A percentile compares a stretch with the other conserved stretches of the same genome.
phyloP scores from a whole-genome alignment of 2,797 vertebrate species.

The Sarcoramphus papa region DNA sequence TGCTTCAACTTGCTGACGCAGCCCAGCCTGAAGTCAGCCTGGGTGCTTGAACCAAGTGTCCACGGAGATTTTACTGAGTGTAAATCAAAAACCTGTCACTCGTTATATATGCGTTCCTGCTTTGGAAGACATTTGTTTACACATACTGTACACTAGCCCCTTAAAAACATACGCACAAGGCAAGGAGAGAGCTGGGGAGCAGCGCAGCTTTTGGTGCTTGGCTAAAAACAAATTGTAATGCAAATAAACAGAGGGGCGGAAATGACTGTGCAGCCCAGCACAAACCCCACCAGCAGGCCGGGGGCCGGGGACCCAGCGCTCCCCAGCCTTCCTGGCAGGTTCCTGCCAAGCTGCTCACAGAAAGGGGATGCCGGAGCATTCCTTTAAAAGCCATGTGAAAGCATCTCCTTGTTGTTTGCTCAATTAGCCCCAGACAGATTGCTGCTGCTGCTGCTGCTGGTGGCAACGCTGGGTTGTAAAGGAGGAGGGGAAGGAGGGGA shows the following conservation, averaged over 20 bases:
- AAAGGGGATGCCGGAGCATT: slow-evolving; percentile 52
- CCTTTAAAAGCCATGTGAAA: slow-evolving; percentile 65
- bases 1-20: slow-evolving; percentile 55
- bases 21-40: slow-evolving; percentile 41
- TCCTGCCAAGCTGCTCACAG: slow-evolving; percentile 44
- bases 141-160: slow-evolving; percentile 32
- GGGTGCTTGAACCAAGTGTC: slow-evolving; percentile 31
- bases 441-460: slow-evolving; percentile 67
- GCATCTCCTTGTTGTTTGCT: slow-evolving; percentile 73
- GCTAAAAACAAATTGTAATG: slow-evolving; percentile 54
- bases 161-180: slow-evolving; percentile 11
- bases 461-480: slow-evolving; percentile 59
- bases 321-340: slow-evolving; percentile 55
- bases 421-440: slow-evolving; percentile 70
- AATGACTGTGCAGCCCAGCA: slow-evolving; percentile 40
- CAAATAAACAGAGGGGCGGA: slow-evolving; percentile 59
- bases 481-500: slow-evolving; percentile 52
- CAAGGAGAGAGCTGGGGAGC: background rate
- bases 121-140: slow-evolving; percentile 56
- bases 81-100: slow-evolving; percentile 54
- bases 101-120: slow-evolving; percentile 36
- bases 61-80: background rate
- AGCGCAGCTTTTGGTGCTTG: slow-evolving; percentile 20
- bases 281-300: slow-evolving; percentile 19
- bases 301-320: slow-evolving; percentile 25